Evolutionary conservation across 2,113 vertebrate genomes (phyloP), one percentile per base, ranked within the genome.

Genomic region (Melanerpes formicivorus): DNA sequence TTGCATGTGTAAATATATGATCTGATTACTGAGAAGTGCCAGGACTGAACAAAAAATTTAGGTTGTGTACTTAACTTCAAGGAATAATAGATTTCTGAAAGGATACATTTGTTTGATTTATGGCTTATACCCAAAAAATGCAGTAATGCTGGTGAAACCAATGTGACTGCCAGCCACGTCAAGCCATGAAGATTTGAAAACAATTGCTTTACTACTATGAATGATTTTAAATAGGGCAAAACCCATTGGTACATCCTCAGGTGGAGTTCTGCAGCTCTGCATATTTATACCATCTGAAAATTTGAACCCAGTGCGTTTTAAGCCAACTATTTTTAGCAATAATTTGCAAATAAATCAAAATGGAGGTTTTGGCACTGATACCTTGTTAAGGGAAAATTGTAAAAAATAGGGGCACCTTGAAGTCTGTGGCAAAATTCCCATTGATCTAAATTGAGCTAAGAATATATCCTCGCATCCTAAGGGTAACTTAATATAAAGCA

Each of bases 271-370:
- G 37, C 52, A 80, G 27, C 18, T 91, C 10, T 1, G 3, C 17
- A 71, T 80, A 54, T 90, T 77, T 77, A 83, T 46, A 82, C 27
- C 60, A 74, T 52, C 42, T 90, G 74, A 80, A 87, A 76, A 89
- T 82, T 55, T 70, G 29, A 87, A 76, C 9, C 9, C 9, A 26
- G 69, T 84, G 16, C 40, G 19, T 52, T 3, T 76, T 69, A 81
- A 89, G 34, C 27, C 71, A 82, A 82, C 76, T 91, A 83, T 80
- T 89, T 95, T 87, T 83, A 71, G 27, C 48, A 84, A 52, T 80
- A 77, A 80, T 93, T 89, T 73, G 42, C 15, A 92, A 79, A 82
- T 69, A 89, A 89, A 84, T 73, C 55, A 89, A 72, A 27, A 76
- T 63, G 8, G 50, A 82, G 19, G 9, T 89, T 92, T 90, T 92